phyloP scores from a whole-genome alignment of 2,113 vertebrate species.

The Bolborhynchus lineola region DNA sequence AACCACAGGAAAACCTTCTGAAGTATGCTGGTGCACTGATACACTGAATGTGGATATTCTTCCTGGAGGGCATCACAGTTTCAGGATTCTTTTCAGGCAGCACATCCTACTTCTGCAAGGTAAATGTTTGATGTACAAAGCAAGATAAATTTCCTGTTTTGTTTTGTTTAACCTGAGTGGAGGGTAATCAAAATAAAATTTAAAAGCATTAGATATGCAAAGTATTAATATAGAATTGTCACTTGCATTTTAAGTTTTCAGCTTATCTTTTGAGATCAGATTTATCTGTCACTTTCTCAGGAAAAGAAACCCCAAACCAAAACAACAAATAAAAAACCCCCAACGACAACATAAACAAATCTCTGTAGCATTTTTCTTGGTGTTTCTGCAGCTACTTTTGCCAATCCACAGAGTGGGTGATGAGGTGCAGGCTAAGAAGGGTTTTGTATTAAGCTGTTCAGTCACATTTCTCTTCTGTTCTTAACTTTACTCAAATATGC shows the following conservation, averaged over 20 bases:
- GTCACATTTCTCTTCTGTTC: neutral
- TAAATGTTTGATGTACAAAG: neutral
- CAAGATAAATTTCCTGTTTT: neutral
- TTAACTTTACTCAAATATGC: neutral
- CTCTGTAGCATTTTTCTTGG: neutral
- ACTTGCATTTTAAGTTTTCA: neutral
- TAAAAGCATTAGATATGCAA: neutral
- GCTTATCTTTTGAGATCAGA: neutral
- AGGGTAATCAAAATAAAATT: neutral
- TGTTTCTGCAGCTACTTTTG: neutral
- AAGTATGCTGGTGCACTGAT: neutral
- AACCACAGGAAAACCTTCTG: neutral
- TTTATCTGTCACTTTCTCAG: neutral
- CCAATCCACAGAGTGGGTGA: too few species aligned
- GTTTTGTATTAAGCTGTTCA: neutral
- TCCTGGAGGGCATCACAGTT: neutral
- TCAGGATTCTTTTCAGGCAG: neutral
- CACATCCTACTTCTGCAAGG: neutral
- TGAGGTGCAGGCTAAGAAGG: neutral
- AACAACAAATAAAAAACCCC: neutral
- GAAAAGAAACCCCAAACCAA: neutral
- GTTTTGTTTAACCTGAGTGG: neutral
- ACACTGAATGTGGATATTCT: neutral
- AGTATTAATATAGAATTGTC: accelerated
- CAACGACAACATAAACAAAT: neutral